A percentile compares a stretch with the other conserved stretches of the same genome.
Evolutionary conservation across 2,113 vertebrate species (phyloP).

Genomic region (Gopherus evgoodei): DNA sequence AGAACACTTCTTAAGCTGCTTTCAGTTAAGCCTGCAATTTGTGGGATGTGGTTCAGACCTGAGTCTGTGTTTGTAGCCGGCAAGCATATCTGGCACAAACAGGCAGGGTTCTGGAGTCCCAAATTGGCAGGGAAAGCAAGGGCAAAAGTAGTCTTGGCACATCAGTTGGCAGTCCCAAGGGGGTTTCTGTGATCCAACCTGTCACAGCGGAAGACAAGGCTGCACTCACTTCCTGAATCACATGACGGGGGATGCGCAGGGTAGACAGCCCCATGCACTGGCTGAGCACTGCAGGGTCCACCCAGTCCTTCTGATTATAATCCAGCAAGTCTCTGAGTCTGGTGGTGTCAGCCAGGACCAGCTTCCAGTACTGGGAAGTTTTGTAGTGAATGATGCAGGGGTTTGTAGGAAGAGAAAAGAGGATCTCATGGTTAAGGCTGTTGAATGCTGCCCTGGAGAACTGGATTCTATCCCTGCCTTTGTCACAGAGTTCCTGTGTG

Average conservation of each 20-base stretch:
- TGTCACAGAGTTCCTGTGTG: not conserved
- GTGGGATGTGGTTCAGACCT: too few relatives aligned
- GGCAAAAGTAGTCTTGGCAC: too few relatives aligned
- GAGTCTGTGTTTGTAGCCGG: too few relatives aligned
- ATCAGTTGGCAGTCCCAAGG: too few relatives aligned
- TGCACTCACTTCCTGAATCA: not conserved
- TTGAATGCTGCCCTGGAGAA: not conserved
- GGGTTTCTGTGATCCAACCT: too few relatives aligned
- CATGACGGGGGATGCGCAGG: not conserved
- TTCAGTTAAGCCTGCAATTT: too few relatives aligned
- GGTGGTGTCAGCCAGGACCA: not conserved
- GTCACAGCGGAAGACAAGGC: not conserved
- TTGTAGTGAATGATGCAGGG: not conserved
- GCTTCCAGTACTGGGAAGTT: not conserved
- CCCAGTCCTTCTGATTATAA: not conserved
- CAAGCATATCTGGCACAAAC: too few relatives aligned
- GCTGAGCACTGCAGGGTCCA: not conserved
- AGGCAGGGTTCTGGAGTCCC: too few relatives aligned
- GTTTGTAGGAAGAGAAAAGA: not conserved
- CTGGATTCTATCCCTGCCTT: not conserved
- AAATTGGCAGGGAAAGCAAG: too few relatives aligned
- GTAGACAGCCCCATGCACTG: not conserved
- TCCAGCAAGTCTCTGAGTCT: not conserved
- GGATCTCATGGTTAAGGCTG: not conserved
- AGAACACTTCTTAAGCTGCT: too few relatives aligned